Percentiles rank a stretch among this genome's conserved stretches.
Conservation (phyloP, 2,797 vertebrate species). For the Oreochromis mossambicus region DNA sequence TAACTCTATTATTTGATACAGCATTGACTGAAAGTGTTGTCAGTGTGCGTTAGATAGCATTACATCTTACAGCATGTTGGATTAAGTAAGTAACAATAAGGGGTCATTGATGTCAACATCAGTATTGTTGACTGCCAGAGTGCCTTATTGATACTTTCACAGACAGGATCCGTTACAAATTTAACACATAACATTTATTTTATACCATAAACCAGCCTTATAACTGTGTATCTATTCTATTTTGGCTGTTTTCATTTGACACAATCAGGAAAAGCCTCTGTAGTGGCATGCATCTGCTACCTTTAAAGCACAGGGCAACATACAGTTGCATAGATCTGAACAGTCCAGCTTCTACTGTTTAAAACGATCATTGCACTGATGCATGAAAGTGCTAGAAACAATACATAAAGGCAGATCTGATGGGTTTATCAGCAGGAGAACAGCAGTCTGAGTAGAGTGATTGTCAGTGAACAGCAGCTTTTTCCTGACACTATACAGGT, state of each 20-base stretch:
- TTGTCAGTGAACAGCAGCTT: constrained; percentile 14
- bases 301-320: constrained; percentile 5
- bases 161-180: not conserved
- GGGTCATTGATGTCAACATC: not conserved
- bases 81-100: constrained; percentile 8
- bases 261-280: not conserved
- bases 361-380: not conserved
- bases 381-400: constrained; percentile 23
- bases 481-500: not conserved
- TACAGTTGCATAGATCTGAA: constrained; percentile 43
- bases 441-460: not conserved
- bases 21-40: not conserved
- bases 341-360: not conserved
- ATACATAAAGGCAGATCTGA: not conserved
- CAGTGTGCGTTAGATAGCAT: not conserved
- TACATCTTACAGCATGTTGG: constrained; percentile 55
- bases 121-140: not conserved
- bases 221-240: not conserved
- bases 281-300: not conserved
- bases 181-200: not conserved
- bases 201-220: not conserved
- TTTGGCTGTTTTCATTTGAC: not conserved
- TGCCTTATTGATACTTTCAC: not conserved
- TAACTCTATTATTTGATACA: not conserved
- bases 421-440: constrained; percentile 37